Evolutionary conservation across 2,888 invertebrate species (phyloP), one percentile per base, ranked within the genome.

Genomic region (Chouioia cunea): DNA sequence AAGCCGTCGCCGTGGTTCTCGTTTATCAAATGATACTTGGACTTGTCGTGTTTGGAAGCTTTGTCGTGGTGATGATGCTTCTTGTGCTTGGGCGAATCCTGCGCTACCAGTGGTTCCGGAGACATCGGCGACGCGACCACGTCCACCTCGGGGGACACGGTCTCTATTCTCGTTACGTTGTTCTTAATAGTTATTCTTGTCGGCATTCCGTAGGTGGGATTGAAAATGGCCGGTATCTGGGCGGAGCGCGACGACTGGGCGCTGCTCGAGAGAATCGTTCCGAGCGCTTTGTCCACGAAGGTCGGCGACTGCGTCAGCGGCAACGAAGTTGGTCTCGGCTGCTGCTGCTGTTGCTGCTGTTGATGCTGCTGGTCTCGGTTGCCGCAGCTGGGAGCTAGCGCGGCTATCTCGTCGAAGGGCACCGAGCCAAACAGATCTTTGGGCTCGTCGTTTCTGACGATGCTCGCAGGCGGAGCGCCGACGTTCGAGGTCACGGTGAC

Each of bases 11-110:
- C 83, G 1, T 83, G 81, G 64, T 86, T 85, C 8, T 88, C 88
- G 60, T 87, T 87, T 46, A 89, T 88, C 50, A 89, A 78, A 59
- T 86, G 87, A 77, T 89, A 89, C 76, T 88, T 89, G 0, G 87
- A 86, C 75, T 87, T 88, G 20, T 85, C 86, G 36, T 70, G 36
- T 8, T 67, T 70, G 12, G 60, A 43, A 0, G 22, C 6, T 46
- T 70, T 70, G 0, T 70, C 68, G 22, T 48, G 56, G 14, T 56
- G 47, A n/a, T 48, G 85, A 16, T 86, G 86, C 74, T 85, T 87
- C 66, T 85, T 86, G 48, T 81, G 77, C 65, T 81, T 83, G 0
- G 79, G 75, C 43, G 79, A 69, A 36, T 81, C 78, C 16, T 80
- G 79, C 4, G 66, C 65, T n/a, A 84, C 82, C 4, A 83, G 67